Conservation (phyloP, 2,113 vertebrate genomes). For the Rattus rattus region DNA sequence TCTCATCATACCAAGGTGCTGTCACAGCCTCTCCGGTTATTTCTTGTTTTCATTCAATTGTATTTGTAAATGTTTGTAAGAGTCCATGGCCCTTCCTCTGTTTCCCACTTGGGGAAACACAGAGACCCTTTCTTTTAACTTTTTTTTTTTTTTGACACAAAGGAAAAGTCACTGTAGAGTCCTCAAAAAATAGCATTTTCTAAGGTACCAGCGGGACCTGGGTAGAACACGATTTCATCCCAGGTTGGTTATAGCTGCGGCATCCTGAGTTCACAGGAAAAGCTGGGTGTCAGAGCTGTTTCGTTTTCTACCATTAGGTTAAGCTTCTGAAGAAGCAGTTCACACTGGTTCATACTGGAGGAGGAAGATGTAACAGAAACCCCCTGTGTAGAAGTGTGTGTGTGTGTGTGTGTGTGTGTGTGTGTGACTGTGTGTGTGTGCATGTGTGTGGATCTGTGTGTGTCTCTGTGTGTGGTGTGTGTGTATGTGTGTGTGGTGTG, state of each 20-base stretch:
- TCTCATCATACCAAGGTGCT: not conserved
- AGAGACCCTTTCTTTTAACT: not conserved
- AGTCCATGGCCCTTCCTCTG: not conserved
- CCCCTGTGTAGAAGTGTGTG: too few species aligned
- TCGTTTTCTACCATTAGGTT: not conserved
- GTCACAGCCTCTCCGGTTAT: not conserved
- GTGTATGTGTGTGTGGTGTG: not conserved
- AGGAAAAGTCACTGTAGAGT: not conserved
- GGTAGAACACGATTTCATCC: not conserved
- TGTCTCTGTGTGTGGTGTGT: not conserved
- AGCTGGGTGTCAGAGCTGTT: not conserved
- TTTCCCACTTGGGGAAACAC: not conserved
- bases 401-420: not conserved
- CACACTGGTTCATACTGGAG: not conserved
- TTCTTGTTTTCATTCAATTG: not conserved
- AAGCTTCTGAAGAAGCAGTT: not conserved
- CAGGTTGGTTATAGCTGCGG: not conserved
- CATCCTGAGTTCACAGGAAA: not conserved
- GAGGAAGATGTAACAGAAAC: not conserved
- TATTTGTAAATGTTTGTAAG: not conserved
- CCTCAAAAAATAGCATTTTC: slow-evolving; percentile 16
- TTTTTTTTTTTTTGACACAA: not conserved
- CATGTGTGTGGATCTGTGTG: not conserved
- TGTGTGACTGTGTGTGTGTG: not conserved
- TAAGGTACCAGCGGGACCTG: not conserved